A percentile compares a stretch with the other conserved stretches of the same genome.
Conservation (phyloP, 2,888 invertebrate species). For the Morpho achilles region DNA sequence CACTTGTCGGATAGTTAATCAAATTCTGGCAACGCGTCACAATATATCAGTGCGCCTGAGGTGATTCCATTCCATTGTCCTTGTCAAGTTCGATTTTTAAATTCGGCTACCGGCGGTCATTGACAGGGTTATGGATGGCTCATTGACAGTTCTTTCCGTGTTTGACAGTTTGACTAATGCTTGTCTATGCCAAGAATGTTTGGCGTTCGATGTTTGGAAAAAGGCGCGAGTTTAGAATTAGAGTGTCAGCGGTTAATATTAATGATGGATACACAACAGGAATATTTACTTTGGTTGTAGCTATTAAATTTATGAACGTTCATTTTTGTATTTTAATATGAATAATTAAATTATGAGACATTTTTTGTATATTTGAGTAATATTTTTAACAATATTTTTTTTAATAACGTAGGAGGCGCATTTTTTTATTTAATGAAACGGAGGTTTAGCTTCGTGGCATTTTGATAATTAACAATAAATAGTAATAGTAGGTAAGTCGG, state of each 20-base stretch:
- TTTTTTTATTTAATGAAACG: no score
- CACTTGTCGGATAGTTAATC: conserved; percentile 58
- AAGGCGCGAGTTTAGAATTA: conserved; percentile 42
- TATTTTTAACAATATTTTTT: no score
- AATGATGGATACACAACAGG: conserved; percentile 21
- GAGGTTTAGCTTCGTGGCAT: no score
- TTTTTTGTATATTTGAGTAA: no score
- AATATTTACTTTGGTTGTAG: not conserved
- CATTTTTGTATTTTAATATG: no score
- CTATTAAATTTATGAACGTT: no score
- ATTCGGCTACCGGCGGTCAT: conserved; percentile 55
- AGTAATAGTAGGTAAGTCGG: no score
- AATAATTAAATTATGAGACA: no score
- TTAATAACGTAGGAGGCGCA: no score
- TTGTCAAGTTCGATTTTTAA: conserved; percentile 35
- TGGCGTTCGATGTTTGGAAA: conserved; percentile 53
- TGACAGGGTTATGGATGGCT: conserved; percentile 52
- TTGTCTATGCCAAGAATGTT: conserved; percentile 49
- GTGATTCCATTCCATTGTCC: conserved; percentile 35
- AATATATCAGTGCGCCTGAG: conserved; percentile 43
- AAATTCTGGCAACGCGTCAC: conserved; percentile 53
- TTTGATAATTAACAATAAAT: no score
- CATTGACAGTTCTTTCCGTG: conserved; percentile 64
- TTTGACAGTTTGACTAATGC: conserved; percentile 75
- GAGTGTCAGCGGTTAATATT: conserved; percentile 41